Conservation (phyloP, 2,888 invertebrate species). For the Pristionchus entomophagus region DNA sequence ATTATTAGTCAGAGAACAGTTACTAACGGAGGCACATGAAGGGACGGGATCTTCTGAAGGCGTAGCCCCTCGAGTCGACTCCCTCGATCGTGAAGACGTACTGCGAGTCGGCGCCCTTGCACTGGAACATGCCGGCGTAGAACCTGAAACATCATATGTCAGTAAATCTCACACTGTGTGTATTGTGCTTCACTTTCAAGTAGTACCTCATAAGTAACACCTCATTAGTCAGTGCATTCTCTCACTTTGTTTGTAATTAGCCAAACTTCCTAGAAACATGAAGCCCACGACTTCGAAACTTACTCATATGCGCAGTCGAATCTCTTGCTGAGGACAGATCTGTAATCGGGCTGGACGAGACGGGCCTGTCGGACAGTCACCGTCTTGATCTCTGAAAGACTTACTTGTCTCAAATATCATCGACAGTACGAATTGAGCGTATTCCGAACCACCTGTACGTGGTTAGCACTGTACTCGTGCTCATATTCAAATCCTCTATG, state of each 20-base stretch:
- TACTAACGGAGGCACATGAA: slow-evolving; percentile 62
- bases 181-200: slow-evolving; percentile 41
- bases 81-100: slow-evolving; percentile 56
- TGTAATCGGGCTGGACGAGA: slow-evolving; percentile 53
- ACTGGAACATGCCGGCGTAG: slow-evolving; percentile 67
- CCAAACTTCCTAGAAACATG: too few relatives aligned
- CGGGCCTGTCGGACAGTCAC: slow-evolving; percentile 58
- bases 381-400: slow-evolving; percentile 55
- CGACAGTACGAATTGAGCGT: too few relatives aligned
- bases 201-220: too few relatives aligned
- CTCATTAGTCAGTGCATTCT: too few relatives aligned
- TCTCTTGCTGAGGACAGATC: slow-evolving; percentile 57
- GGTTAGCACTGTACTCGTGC: too few relatives aligned
- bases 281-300: too few relatives aligned
- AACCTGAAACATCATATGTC: too few relatives aligned
- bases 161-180: too few relatives aligned
- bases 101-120: slow-evolving; percentile 46
- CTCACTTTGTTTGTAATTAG: too few relatives aligned
- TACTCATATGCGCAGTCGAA: slow-evolving; percentile 61
- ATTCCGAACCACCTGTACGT: too few relatives aligned
- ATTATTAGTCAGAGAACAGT: background rate
- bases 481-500: too few relatives aligned
- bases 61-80: slow-evolving; percentile 59
- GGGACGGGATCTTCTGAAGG: slow-evolving; percentile 61
- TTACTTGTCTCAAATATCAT: background rate